These are phyloP conservation scores for Aspidapion aeneum DNA, from an alignment of 2,888 invertebrate species.

Conservation along the genomic window DNA sequence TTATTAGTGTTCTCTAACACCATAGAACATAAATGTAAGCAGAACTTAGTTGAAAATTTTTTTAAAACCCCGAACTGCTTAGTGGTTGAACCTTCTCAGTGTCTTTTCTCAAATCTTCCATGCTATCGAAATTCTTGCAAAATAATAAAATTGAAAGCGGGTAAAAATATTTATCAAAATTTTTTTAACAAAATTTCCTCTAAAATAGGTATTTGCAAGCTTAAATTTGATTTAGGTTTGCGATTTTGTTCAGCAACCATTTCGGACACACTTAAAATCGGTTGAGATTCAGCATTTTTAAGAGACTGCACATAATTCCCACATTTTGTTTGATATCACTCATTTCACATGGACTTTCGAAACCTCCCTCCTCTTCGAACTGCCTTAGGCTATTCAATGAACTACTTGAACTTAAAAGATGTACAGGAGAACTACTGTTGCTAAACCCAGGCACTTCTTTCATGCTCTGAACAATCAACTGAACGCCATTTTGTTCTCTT, in stretches of 20 bases:
- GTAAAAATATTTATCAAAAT: conserved; percentile 49
- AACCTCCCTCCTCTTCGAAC: conserved; percentile 48
- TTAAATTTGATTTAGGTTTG: not conserved
- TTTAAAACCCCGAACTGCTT: conserved; percentile 47
- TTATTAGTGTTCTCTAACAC: conserved; percentile 48
- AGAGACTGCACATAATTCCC: conserved; percentile 44
- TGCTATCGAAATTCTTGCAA: conserved; percentile 47
- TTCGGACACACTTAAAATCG: conserved; percentile 41
- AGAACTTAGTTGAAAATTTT: conserved; percentile 49
- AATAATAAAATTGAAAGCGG: conserved; percentile 47
- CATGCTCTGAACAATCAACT: conserved; percentile 34
- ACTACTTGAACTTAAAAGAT: conserved; percentile 44
- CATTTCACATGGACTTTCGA: conserved; percentile 45
- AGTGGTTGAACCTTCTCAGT: conserved; percentile 30
- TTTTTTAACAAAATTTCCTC: conserved; percentile 46
- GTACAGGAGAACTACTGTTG: conserved; percentile 38
- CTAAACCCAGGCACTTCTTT: conserved; percentile 30
- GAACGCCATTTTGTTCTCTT: conserved; percentile 34
- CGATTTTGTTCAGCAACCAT: conserved; percentile 30
- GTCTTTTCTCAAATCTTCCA: conserved; percentile 39
- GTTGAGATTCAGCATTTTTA: conserved; percentile 37
- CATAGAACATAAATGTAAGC: conserved; percentile 49
- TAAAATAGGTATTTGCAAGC: conserved; percentile 43
- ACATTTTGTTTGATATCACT: conserved; percentile 43
- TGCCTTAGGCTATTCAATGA: conserved; percentile 47